Evolutionary conservation across 2,888 invertebrate genomes (phyloP).

Genomic region (Leptopilina syphax): DNA sequence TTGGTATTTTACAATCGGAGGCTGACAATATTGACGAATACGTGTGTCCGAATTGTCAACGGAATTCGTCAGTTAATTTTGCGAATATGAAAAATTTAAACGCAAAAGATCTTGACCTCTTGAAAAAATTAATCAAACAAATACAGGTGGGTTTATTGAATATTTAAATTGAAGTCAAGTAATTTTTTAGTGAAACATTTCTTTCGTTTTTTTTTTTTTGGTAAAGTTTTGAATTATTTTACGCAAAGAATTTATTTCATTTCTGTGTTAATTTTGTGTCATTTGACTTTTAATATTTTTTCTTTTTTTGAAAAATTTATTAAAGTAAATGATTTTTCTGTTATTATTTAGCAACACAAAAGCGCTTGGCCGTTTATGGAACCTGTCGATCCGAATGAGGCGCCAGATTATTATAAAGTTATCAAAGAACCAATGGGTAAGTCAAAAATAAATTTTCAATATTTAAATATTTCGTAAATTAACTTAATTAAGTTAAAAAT

Average conservation of each 20-base stretch:
- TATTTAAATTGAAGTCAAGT: background rate
- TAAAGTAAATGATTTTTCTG: constrained; percentile 24
- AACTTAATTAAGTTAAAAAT: no score
- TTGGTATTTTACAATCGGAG: constrained; percentile 95
- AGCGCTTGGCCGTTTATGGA: constrained; percentile 99
- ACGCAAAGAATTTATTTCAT: no score
- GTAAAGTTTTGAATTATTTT: no score
- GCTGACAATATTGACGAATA: constrained; percentile 97
- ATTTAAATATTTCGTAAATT: no score
- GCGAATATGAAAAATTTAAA: constrained; percentile 93
- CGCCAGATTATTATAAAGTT: constrained; percentile 97
- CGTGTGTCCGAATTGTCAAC: constrained; percentile 96
- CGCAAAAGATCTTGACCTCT: constrained; percentile 87
- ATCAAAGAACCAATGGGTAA: constrained; percentile 97
- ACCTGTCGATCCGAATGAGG: constrained; percentile 96
- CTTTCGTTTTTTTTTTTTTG: background rate
- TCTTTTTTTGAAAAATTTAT: background rate
- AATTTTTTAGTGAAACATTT: constrained; percentile 13
- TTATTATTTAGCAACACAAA: constrained; percentile 86
- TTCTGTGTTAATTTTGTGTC: no score
- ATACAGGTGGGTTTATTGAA: constrained; percentile 81
- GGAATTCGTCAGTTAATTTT: constrained; percentile 91
- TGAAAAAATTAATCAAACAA: constrained; percentile 92
- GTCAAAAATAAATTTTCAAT: constrained; percentile 60
- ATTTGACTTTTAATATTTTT: no score